phyloP scores from a whole-genome alignment of 2,888 invertebrate genomes.

The Meganola albula region DNA sequence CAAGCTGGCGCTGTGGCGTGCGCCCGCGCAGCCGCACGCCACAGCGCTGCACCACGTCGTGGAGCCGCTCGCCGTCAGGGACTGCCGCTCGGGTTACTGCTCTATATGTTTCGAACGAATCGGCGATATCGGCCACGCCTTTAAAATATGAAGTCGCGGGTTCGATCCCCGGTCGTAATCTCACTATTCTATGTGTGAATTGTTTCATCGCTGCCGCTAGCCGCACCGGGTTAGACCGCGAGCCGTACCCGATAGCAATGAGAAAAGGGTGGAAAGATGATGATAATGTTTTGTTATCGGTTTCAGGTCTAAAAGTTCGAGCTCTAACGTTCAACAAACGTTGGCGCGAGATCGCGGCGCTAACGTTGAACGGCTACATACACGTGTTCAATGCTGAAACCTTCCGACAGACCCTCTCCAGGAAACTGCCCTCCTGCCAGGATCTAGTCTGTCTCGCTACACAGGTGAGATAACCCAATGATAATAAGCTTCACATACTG shows the following conservation, averaged over 20 bases:
- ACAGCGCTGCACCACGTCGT: conserved; percentile 63
- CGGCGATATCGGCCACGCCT: too few relatives aligned
- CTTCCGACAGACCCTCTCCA: conserved; percentile 90
- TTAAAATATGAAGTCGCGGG: too few relatives aligned
- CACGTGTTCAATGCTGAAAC: conserved; percentile 95
- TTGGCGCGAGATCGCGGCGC: conserved; percentile 91
- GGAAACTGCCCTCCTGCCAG: conserved; percentile 91
- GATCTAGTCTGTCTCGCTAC: conserved; percentile 96
- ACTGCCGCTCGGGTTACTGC: conserved; percentile 87
- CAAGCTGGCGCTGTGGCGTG: conserved; percentile 92
- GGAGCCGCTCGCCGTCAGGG: conserved; percentile 83
- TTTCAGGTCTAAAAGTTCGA: conserved; percentile 82
- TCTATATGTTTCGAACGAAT: too few relatives aligned
- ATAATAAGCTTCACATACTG: too few relatives aligned
- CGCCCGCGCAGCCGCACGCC: conserved; percentile 65
- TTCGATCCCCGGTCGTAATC: too few relatives aligned
- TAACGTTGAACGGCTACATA: conserved; percentile 95
- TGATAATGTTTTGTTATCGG: too few relatives aligned
- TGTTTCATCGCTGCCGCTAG: too few relatives aligned
- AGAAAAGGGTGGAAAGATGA: too few relatives aligned
- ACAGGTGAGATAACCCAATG: conserved; percentile 41
- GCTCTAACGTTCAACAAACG: conserved; percentile 92
- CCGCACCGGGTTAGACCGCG: too few relatives aligned
- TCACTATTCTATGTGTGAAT: too few relatives aligned
- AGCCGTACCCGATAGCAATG: too few relatives aligned